Evolutionary conservation across 2,888 invertebrate genomes (phyloP), one percentile per base, ranked within the genome.

Genomic region (Steromphala cineraria): DNA sequence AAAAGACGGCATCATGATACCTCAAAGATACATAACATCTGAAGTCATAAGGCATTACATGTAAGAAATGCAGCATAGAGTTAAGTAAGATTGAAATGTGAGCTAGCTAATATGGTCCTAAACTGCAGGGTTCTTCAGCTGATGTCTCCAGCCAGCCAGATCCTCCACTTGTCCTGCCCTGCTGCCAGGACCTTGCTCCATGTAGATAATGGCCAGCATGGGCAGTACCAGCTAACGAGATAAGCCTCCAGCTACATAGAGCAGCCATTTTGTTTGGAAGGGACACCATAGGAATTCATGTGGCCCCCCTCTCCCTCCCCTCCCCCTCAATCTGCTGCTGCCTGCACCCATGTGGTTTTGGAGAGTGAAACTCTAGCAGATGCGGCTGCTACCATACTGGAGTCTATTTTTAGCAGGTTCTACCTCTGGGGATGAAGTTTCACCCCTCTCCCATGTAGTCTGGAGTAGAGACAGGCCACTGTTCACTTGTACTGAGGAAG

Each of bases 241-340:
- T 46, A 19, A 19, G 19, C 56, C 56, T 56, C 24, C 56, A n/a
- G 21, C 56, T 21, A 8, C 56, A n/a, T 5, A 19, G 19, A 36
- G 31, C 71, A 71, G 71, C 31, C 71, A 40, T 71, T 36, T 71
- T 71, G 71, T 36, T 31, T 40, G 19, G 56, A n/a, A 56, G 56
- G 56, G 56, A 56, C 56, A 56, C 24, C 56, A 21, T 24, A 56
- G 56, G 56, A 56, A 56, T 56, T 56, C 53, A 46, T 52, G 40
- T 52, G 40, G n/a, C 56, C 80, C 53, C 40, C 46, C 52, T 40
- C 75, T 75, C 80, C 31, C 75, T 36, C 75, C 67, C 80, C 74
- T 52, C 36, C 55, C 21, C 75, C 74, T 31, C 56, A 19, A 13
- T 15, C 28, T 4, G 21, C 36, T 15, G 21, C 56, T 31, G 24